Conservation (phyloP, 2,888 invertebrate genomes). For the Stenodema calcarata region DNA sequence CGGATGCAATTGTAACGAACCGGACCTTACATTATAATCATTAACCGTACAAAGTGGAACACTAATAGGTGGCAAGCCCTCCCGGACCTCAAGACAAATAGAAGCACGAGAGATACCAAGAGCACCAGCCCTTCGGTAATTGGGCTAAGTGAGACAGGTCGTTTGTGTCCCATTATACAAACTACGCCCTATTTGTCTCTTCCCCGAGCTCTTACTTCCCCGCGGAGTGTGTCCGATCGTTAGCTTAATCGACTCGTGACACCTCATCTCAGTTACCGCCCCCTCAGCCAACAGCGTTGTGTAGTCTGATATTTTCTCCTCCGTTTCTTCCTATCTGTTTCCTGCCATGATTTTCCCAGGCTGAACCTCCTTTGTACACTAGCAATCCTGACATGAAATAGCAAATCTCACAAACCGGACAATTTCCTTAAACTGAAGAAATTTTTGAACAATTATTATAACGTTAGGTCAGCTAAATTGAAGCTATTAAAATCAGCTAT, state of each 20-base stretch:
- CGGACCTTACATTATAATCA: no score
- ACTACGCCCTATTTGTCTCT: conserved; percentile 24
- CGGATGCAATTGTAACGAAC: no score
- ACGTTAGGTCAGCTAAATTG: no score
- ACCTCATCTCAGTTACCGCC: background rate
- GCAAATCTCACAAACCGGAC: no score
- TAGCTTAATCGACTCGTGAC: background rate
- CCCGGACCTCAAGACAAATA: background rate
- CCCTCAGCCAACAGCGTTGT: background rate
- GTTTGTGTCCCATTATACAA: conserved; percentile 22
- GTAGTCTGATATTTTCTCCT: background rate
- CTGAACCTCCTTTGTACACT: no score
- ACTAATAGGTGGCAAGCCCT: background rate
- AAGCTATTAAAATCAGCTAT: no score
- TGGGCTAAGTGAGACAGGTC: conserved; percentile 24
- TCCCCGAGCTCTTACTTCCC: background rate
- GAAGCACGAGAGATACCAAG: background rate
- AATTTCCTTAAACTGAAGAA: no score
- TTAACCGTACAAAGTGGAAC: no score
- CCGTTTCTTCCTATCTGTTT: background rate
- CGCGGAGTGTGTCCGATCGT: conserved; percentile 26
- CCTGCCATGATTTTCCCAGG: no score
- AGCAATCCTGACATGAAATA: no score
- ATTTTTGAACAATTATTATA: no score
- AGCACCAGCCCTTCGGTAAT: background rate